Conservation (phyloP, 2,113 vertebrate species). For the Gopherus evgoodei region DNA sequence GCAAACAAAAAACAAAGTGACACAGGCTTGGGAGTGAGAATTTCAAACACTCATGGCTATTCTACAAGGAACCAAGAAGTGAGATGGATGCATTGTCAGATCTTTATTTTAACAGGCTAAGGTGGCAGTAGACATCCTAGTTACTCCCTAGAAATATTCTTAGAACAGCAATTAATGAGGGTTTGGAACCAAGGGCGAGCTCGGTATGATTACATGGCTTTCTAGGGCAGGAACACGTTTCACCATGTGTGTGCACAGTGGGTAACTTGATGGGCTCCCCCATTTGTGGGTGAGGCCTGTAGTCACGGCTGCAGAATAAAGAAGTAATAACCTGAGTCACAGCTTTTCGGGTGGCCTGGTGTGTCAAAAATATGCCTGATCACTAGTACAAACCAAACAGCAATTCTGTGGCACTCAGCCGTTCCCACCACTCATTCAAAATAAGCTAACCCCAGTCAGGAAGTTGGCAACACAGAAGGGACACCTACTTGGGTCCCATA, state of each 20-base stretch:
- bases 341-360: neutral
- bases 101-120: neutral
- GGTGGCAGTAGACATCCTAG: neutral
- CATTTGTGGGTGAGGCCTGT: neutral
- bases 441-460: neutral
- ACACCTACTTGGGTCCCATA: neutral
- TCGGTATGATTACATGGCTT: neutral
- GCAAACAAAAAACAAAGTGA: neutral
- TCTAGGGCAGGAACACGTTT: neutral
- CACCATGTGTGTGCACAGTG: neutral
- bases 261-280: neutral
- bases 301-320: neutral
- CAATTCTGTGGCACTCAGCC: neutral
- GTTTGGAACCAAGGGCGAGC: neutral
- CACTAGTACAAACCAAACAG: neutral
- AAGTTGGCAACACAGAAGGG: neutral
- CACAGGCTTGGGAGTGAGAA: neutral
- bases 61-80: neutral
- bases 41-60: neutral
- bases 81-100: neutral
- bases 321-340: neutral
- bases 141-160: neutral
- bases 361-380: neutral
- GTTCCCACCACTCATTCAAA: neutral
- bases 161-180: neutral